These are phyloP conservation scores for Nycticebus coucang DNA, from an alignment of 2,113 vertebrate genomes.

Conservation along the genomic window DNA sequence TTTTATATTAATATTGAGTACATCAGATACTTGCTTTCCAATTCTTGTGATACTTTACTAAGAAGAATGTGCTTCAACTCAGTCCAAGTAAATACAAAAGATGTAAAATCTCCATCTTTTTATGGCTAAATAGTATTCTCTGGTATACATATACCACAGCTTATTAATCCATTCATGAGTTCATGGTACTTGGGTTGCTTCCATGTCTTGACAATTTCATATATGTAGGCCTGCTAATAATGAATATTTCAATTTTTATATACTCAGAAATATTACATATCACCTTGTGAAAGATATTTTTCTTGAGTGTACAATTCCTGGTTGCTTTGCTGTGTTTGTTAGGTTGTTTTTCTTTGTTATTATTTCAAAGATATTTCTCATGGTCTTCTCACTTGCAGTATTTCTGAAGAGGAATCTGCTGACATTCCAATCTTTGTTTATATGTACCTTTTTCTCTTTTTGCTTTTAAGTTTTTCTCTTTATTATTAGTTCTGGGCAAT, in stretches of 20 bases:
- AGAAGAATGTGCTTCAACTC: too few species aligned
- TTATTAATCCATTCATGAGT: too few species aligned
- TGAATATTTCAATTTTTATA: background rate
- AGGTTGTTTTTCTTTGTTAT: background rate
- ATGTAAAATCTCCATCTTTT: too few species aligned
- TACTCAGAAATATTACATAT: background rate
- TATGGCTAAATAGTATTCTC: too few species aligned
- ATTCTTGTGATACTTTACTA: too few species aligned
- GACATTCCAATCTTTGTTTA: background rate
- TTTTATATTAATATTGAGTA: too few species aligned
- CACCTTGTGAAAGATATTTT: background rate
- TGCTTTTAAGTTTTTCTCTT: constrained; percentile 17
- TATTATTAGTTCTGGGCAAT: background rate
- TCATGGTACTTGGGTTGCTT: too few species aligned
- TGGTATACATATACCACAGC: too few species aligned
- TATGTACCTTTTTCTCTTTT: background rate
- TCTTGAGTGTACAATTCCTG: background rate
- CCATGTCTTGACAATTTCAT: background rate
- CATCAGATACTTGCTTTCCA: too few species aligned
- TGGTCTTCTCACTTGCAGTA: background rate
- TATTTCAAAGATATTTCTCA: background rate
- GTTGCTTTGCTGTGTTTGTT: background rate
- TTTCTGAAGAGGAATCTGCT: background rate
- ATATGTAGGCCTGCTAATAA: background rate
- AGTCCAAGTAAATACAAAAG: too few species aligned